Base-by-base conservation (phyloP, 2,888 invertebrate species). In the Cosmorhoe ocellata region DNA sequence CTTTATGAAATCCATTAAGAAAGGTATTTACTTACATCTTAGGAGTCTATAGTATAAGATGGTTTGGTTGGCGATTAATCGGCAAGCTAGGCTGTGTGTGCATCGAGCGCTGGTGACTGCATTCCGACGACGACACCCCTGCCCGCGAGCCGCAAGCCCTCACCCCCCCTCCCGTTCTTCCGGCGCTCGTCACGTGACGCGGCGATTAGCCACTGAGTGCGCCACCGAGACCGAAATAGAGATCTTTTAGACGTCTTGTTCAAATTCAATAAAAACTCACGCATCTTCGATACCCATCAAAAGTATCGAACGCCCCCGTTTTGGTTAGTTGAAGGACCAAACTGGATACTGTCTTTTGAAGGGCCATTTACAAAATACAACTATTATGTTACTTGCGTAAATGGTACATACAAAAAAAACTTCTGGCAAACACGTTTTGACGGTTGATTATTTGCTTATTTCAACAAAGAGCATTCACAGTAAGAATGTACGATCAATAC, bases 181-280 rank as follows among this genome's bases (percentile, higher is more conserved):
- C 85, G 84, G 81, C 80, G 81, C 74, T 79, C 79, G 84, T 88
- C 89, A 89, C 88, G 87, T 88, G 88, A 87, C 87, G 80, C 75
- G 80, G 73, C 86, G 88, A 89, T 89, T 87, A 89, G 88, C 87
- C 75, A 80, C 79, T 76, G 84, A 85, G 81, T 84, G 84, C 84
- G 85, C 85, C 81, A 84, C 84, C 78, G 81, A 80, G 81, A 88
- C 86, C 84, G 79, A 88, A 88, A 88, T 89, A 88, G 86, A 88
- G 83, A 84, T 77, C 75, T 77, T 27, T 51, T 41, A 51, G 40
- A 71, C 77, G 74, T 78, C 79, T 76, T 80, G 76, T 77, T 79
- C 76, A 72, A 71, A 74, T 75, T 71, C 69, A 71, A 79, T 73
- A 74, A 73, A 77, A 76, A 80, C 74, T 75, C 71, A 76, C 75